Base-by-base conservation (phyloP, 1,140 invertebrate genomes). In the Drosophila pruinosa region DNA sequence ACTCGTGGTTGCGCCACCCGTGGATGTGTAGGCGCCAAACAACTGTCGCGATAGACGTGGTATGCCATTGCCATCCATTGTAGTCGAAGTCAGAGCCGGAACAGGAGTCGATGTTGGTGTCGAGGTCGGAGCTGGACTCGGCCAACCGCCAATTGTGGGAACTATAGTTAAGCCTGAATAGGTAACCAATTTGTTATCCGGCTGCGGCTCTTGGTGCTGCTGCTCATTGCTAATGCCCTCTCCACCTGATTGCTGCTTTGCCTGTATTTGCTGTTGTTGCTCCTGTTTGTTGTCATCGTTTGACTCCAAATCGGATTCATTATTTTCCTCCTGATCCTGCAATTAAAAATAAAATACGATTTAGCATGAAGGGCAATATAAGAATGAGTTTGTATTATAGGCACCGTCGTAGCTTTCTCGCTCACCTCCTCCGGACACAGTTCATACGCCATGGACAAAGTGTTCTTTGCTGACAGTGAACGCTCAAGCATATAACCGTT, bases 401-500 rank as follows among this genome's bases (percentile, higher is more conserved):
- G 10, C 57, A 85, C 81, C 81, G 81, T 77, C 10, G 68, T 53
- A 12, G 62, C 5, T 72, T 86, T 86, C 41, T 88, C 82, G 59
- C 56, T 82, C 90, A 96, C 96, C 76, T 95, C 95, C 74, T 97
- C 95, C 3, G 96, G 96, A 82, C 96, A 96, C 1, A 98, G 92
- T 89, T 97, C 96, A 56, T 94, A 94, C 1, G 97, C 97, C 89
- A 95, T 94, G 71, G 97, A 95, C 34, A 99, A 93, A 0, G 96
- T 98, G 86, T 97, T 96, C 56, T 96, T 94, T 0, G 98, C 98
- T 74, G 97, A 98, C 78, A 97, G 97, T 56, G 97, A 98, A 56
- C 98, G 93, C 91, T 99, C 98, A 38, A 99, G 92, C 92, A 97
- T 98, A 89, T 98, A 99, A 48, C 98, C 97, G 91, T 97, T 98